Base-by-base conservation (phyloP, 2,797 vertebrate species). In the Manis crassicaudata region DNA sequence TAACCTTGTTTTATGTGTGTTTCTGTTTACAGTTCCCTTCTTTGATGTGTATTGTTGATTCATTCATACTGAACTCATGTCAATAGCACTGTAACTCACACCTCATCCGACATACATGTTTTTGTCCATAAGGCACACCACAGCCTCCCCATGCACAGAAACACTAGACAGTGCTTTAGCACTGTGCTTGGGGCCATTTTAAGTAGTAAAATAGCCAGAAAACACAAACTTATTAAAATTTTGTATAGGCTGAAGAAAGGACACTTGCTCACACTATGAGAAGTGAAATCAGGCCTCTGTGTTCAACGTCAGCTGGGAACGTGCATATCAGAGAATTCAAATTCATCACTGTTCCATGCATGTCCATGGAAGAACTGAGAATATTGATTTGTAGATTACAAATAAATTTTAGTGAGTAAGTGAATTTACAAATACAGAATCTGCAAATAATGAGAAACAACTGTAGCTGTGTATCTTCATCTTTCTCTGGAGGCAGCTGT, bases 21-120 rank as follows among this genome's bases (percentile, higher is more conserved):
- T 87, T 77, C 79, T 63, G 68, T 86, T 81, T 92, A 12, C 77
- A 87, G 46, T 37, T 62, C 17, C 43, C 6, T 60, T 67, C 50
- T 29, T 75, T 65, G 65, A 46, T 46, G 25, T 27, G n/a, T 60
- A 18, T n/a, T 37, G 37, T 88, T 16, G 75, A 56, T 86, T 73
- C 29, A 3, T 6, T 58, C n/a, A 5, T 52, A 1, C 6, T 2
- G n/a, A 43, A 58, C 58, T 37, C 63, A 5, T 8, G 43, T n/a
- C 16, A 70, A 7, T 80, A 58, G 46, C 37, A 12, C 40, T 27
- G 5, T 67, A 52, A 56, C 10, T 87, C 25, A 23, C 8, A 18
- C 63, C 40, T 58, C 46, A 3, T 29, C 85, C 29, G 29, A 63
- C 27, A 21, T 7, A 18, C 1, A 0, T 27, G 13, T 18, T 18